These are phyloP conservation scores for Aurelia sp. DNA, from an alignment of 30 jellyfish, hydroid and myxozoan genomes.

Conservation along the genomic window DNA sequence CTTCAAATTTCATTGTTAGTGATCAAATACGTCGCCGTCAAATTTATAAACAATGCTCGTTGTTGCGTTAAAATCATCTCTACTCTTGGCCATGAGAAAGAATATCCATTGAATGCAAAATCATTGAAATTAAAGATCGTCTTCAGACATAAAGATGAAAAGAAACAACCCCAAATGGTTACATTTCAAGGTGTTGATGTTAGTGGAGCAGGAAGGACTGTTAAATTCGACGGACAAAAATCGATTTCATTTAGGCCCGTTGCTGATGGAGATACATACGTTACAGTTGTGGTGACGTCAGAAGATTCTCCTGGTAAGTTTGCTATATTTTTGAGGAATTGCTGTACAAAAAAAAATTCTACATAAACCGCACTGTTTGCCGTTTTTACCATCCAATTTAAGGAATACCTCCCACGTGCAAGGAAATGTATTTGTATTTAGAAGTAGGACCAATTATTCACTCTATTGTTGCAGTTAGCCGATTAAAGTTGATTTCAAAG, in stretches of 20 bases:
- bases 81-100: conserved; percentile 56
- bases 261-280: conserved; percentile 57
- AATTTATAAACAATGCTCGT: conserved; percentile 62
- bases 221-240: conserved; percentile 63
- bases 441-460: too few relatives aligned
- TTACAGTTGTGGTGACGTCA: conserved; percentile 64
- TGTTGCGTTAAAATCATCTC: conserved; percentile 72
- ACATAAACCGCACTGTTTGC: too few relatives aligned
- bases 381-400: too few relatives aligned
- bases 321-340: too few relatives aligned
- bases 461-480: too few relatives aligned
- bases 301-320: conserved; percentile 45
- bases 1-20: conserved; percentile 20
- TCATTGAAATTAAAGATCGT: conserved; percentile 81
- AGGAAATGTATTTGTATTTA: too few relatives aligned
- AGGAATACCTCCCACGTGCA: too few relatives aligned
- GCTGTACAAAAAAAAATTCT: too few relatives aligned
- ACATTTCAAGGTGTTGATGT: conserved; percentile 77
- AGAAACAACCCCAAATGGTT: conserved; percentile 67
- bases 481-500: too few relatives aligned
- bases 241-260: conserved; percentile 72
- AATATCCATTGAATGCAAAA: conserved; percentile 80
- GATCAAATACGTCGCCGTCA: conserved; percentile 56
- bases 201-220: conserved; percentile 43
- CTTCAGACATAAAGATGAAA: conserved; percentile 76